Base-by-base conservation (phyloP, 2,888 invertebrate genomes). In the Apoderus coryli region DNA sequence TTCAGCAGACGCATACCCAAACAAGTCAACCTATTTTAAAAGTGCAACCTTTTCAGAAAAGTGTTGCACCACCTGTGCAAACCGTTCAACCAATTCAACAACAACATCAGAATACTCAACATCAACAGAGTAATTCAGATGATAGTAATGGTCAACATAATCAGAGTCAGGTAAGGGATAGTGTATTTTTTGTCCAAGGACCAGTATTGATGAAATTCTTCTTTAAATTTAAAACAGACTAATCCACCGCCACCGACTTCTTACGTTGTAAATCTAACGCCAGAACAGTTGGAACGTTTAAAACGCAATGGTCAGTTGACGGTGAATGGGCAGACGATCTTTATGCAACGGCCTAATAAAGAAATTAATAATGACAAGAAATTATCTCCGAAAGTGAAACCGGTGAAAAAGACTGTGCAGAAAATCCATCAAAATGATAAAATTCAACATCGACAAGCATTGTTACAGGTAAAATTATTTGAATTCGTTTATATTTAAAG, bases 291-390 rank as follows among this genome's bases (percentile, higher is more conserved):
- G 29, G 60, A 60, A 35, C 56, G 56, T 35, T 41, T 60, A 32
- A 59, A 59, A 39, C 40, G 57, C 3, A 58, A 58, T 31, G 58
- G 59, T 9, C 59, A 59, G 36, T 39, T 60, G 24, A 58, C 57
- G 2, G 56, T 60, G 2, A 60, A 60, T 33, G 60, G 60, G 6
- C 60, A 59, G 37, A 59, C 59, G 2, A 57, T 59, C 10, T 59
- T 56, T 32, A 58, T 59, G 58, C 58, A 58, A 36, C 43, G 58
- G 14, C 50, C 54, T 10, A 54, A 49, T 36, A 47, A 44, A 25
- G 41, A 44, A 11, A n/a, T n/a, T n/a, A 43, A 45, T 13, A 42
- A 39, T 28, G 46, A 46, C 27, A 54, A 52, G 39, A 56, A 55
- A 39, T 35, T 54, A 16, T 54, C 57, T 11, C 57, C 57, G 3